Evolutionary conservation across 1,140 invertebrate species (phyloP).

Genomic region (Andricus grossulariae): DNA sequence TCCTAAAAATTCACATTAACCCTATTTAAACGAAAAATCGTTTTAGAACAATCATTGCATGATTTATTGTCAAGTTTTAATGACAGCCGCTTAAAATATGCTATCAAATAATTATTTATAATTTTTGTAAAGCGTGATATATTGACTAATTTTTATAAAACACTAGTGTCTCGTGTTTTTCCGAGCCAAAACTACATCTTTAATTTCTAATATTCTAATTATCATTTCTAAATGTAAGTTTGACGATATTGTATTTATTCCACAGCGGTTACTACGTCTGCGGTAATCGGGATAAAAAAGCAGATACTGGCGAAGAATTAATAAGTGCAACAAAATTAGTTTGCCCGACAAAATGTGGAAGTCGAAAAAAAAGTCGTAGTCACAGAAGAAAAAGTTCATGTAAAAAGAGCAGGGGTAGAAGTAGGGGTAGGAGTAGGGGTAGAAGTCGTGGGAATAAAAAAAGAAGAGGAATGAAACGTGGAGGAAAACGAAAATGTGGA

Average conservation of each 20-base stretch:
- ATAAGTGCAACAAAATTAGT: conserved; percentile 32
- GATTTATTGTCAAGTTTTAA: no score
- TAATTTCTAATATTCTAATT: not conserved
- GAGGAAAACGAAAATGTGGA: no score
- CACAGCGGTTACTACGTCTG: conserved; percentile 58
- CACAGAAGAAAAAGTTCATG: not conserved
- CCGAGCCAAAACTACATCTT: not conserved
- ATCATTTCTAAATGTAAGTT: not conserved
- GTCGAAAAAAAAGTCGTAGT: conserved; percentile 24
- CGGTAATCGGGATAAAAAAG: not conserved
- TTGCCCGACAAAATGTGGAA: not conserved
- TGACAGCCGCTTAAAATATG: no score
- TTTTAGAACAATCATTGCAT: no score
- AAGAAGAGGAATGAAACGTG: no score
- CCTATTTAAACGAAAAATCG: no score
- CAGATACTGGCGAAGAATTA: not conserved
- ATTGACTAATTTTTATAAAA: not conserved
- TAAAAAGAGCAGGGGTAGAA: no score
- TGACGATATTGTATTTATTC: not conserved
- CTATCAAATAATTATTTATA: no score
- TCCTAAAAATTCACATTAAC: no score
- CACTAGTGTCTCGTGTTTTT: not conserved
- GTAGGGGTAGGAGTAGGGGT: no score
- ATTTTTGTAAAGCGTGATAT: no score
- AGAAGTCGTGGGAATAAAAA: no score